Base-by-base conservation (phyloP, 2,797 vertebrate genomes). In the Schizothorax lantsangensis region DNA sequence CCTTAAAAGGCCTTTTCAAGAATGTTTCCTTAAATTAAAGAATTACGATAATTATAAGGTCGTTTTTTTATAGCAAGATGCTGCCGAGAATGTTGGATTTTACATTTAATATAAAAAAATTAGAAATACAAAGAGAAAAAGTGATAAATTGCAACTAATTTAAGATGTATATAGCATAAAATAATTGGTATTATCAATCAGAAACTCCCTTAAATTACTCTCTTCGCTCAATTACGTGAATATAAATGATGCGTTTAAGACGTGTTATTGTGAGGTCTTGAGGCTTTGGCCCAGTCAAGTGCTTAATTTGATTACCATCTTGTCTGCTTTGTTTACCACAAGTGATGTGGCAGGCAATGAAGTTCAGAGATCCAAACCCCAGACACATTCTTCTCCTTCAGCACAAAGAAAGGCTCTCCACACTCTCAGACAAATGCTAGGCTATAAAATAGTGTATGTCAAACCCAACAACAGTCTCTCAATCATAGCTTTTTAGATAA, bases 381-480 rank as follows among this genome's bases (percentile, higher is more conserved):
- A 83, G 66, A 72, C 59, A 21, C 83, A 89, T 87, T 85, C 86
- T 85, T 81, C 82, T 80, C 79, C 86, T 87, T 81, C 72, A 78
- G 82, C 72, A 87, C 68, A 89, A 82, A 89, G 72, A 84, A 49
- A 69, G 54, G 19, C 62, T 49, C 79, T 45, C 86, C 78, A 68
- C 73, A n/a, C 66, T 74, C 71, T 40, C 12, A 71, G 71, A 87
- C 86, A 89, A 87, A 83, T 43, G 45, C 80, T 43, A 77, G 54
- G 49, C 81, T 89, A 43, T 79, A 45, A 72, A 74, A 21, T n/a
- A 33, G 45, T 26, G 36, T 38, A 83, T 33, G 74, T 80, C 74
- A 68, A 75, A 57, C 36, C 57, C 36, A 59, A 57, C 45, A 43
- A 62, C 43, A 49, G 38, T 62, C 45, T 62, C 36, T 17, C 43